These are phyloP conservation scores for Archivesica marissinica DNA, from an alignment of 1,140 invertebrate genomes.

Conservation along the genomic window DNA sequence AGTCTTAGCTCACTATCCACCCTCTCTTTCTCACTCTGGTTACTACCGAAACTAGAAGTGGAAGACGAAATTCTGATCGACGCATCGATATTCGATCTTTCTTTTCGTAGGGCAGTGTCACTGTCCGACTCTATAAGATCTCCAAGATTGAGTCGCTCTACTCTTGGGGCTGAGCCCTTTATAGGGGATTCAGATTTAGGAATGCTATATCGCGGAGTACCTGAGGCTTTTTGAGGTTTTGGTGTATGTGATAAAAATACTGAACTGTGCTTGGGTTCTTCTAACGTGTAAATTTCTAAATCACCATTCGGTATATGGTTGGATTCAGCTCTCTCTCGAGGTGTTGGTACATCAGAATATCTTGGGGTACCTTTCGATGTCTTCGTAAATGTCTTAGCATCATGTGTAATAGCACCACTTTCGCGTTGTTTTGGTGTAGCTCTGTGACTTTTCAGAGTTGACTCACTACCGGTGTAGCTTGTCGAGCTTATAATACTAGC, in stretches of 20 bases:
- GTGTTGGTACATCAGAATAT: neutral
- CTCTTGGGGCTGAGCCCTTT: conserved; percentile 34
- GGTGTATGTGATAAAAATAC: conserved; percentile 26
- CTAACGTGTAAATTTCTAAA: conserved; percentile 37
- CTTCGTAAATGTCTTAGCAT: neutral
- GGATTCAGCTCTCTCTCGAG: neutral
- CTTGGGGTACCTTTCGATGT: conserved; percentile 19
- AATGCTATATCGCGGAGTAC: conserved; percentile 55
- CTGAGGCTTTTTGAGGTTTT: conserved; percentile 27
- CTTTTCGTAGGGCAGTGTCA: conserved; percentile 42
- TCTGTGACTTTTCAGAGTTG: conserved; percentile 34
- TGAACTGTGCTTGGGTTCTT: conserved; percentile 4
- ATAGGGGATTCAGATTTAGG: conserved; percentile 32
- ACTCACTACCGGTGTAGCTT: conserved; percentile 44
- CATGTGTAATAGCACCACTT: conserved; percentile 3
- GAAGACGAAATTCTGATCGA: conserved; percentile 48
- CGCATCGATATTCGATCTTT: conserved; percentile 43
- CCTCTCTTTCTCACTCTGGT: conserved; percentile 59
- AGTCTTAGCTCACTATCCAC: conserved; percentile 78
- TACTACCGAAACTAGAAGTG: conserved; percentile 49
- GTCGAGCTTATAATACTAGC: conserved; percentile 24
- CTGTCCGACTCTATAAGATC: conserved; percentile 64
- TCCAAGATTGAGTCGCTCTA: conserved; percentile 77
- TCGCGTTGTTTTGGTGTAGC: neutral
- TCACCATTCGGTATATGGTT: conserved; percentile 4